A percentile compares a stretch with the other conserved stretches of the same genome.
phyloP scores from a whole-genome alignment of 2,888 invertebrate genomes.

The Gibbula magus region DNA sequence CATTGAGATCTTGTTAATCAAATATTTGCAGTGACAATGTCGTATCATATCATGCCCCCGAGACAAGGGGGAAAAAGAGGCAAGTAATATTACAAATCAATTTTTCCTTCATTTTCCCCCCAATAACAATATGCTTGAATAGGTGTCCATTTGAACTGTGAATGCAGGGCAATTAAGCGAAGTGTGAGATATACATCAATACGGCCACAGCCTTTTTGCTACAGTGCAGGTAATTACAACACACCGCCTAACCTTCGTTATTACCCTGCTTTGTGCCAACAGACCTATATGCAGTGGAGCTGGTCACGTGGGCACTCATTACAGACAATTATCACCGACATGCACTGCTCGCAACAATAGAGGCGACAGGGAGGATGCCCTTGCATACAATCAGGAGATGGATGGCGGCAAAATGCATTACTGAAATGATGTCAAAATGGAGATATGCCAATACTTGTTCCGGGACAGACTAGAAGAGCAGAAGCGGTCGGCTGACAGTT shows the following conservation, averaged over 20 bases:
- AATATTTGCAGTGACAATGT: no score
- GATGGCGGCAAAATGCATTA: background rate
- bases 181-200: no score
- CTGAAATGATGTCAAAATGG: no score
- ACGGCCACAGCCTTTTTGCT: background rate
- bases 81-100: no score
- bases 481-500: background rate
- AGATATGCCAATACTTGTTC: no score
- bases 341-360: background rate
- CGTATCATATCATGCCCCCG: no score
- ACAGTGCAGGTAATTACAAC: constrained; percentile 9
- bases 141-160: no score
- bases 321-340: constrained; percentile 13
- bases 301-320: background rate
- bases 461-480: background rate
- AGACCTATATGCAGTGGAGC: background rate
- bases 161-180: no score
- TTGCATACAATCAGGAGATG: background rate
- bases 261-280: background rate
- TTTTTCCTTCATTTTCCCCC: no score
- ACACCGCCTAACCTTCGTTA: constrained; percentile 1
- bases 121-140: no score
- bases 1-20: no score
- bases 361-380: background rate
- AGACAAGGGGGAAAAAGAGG: no score